Evolutionary conservation across 2,113 vertebrate genomes (phyloP).

Genomic region (Tetrax tetrax): DNA sequence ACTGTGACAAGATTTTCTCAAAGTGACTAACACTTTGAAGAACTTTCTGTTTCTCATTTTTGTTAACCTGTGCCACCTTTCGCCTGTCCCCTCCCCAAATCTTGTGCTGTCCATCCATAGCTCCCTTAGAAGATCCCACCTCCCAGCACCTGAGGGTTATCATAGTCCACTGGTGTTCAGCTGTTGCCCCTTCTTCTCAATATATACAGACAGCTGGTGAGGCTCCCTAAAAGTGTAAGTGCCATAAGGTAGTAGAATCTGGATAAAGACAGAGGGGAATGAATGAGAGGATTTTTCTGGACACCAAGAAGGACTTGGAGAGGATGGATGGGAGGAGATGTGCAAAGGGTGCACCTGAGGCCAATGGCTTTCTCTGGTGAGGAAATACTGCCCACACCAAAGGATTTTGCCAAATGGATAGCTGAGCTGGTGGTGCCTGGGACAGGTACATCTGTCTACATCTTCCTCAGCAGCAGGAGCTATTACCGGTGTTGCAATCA

Average conservation of each 20-base stretch:
- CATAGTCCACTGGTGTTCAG: no score
- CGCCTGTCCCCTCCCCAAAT: background rate
- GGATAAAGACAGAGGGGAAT: background rate
- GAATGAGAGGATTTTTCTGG: background rate
- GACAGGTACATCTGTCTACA: background rate
- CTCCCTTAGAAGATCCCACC: background rate
- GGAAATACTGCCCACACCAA: background rate
- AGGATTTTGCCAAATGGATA: background rate
- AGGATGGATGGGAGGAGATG: background rate
- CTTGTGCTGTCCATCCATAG: background rate
- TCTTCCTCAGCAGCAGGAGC: fast-evolving
- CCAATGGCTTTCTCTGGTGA: background rate
- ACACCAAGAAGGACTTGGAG: background rate
- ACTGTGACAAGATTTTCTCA: background rate
- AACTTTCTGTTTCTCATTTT: background rate
- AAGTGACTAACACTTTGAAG: background rate
- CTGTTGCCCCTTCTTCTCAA: background rate
- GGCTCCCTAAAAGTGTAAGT: background rate
- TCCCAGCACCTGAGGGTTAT: background rate
- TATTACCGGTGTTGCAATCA: background rate
- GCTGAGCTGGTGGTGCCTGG: background rate
- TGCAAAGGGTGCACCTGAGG: background rate
- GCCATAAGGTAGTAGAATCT: background rate
- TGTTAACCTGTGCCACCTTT: background rate
- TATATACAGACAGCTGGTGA: fast-evolving